A percentile compares a stretch with the other conserved stretches of the same genome.
phyloP scores from a whole-genome alignment of 2,113 vertebrate genomes.

The Collichthys lucidus region DNA sequence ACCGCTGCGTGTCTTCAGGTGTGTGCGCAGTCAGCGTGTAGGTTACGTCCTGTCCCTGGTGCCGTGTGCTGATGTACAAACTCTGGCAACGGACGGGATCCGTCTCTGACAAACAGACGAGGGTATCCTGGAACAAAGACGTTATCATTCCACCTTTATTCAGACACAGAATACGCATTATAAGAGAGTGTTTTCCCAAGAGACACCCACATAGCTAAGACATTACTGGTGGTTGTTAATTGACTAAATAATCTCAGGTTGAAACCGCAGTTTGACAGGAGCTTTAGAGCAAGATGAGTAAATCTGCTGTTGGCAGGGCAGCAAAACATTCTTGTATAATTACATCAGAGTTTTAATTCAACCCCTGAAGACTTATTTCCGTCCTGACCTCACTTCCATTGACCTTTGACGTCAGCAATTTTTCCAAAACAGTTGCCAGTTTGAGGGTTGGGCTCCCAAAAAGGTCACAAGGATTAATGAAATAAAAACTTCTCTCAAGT shows the following conservation, averaged over 20 bases:
- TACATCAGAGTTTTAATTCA: neutral
- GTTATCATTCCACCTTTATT: neutral
- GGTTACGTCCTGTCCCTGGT: slow-evolving; percentile 81
- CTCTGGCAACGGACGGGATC: slow-evolving; percentile 76
- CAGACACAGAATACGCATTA: neutral
- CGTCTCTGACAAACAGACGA: slow-evolving; percentile 71
- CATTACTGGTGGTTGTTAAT: neutral
- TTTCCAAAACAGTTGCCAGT: too few relatives aligned
- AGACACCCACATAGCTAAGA: neutral
- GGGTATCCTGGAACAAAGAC: slow-evolving; percentile 48
- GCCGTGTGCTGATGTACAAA: slow-evolving; percentile 85
- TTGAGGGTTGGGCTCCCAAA: too few relatives aligned
- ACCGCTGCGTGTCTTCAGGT: slow-evolving; percentile 82
- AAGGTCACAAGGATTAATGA: too few relatives aligned
- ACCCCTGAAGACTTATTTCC: too few relatives aligned
- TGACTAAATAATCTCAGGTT: neutral
- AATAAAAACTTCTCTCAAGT: too few relatives aligned
- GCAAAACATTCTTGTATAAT: neutral
- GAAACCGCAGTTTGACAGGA: neutral
- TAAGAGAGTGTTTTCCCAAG: neutral
- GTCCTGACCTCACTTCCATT: too few relatives aligned
- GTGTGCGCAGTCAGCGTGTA: slow-evolving; percentile 80
- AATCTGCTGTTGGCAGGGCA: neutral
- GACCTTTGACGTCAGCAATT: too few relatives aligned
- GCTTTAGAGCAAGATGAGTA: neutral